Conservation (phyloP, 2,888 invertebrate genomes). For the Macrosoma leucophasiata region DNA sequence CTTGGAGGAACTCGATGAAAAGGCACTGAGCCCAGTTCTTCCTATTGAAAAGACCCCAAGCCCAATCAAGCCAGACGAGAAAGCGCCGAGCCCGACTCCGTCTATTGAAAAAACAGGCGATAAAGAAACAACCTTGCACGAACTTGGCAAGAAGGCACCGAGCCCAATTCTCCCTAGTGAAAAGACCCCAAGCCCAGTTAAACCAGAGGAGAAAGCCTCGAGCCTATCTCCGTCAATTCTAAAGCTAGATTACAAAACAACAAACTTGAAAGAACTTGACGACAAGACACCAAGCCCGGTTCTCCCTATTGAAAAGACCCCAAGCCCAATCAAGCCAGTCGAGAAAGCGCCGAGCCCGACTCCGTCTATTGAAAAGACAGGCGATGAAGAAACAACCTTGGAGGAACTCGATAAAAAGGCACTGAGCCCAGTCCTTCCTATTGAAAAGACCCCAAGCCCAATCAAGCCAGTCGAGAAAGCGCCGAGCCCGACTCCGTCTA, state of each 20-base stretch:
- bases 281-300: too few relatives aligned
- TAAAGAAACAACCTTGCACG: background rate
- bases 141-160: constrained; percentile 1
- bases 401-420: background rate
- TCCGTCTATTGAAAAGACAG: too few relatives aligned
- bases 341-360: too few relatives aligned
- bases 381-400: constrained; percentile 1
- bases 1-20: too few relatives aligned
- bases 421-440: constrained; percentile 1
- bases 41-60: too few relatives aligned
- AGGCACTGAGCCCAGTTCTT: too few relatives aligned
- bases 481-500: background rate
- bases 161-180: too few relatives aligned
- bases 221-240: too few relatives aligned
- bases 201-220: constrained; percentile 2
- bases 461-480: constrained; percentile 1
- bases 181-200: constrained; percentile 9
- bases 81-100: constrained; percentile 10
- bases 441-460: background rate
- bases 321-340: too few relatives aligned
- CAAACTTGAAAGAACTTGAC: too few relatives aligned
- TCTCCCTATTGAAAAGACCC: too few relatives aligned
- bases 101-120: constrained; percentile 2
- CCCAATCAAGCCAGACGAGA: constrained; percentile 5
- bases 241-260: too few relatives aligned